phyloP scores from a whole-genome alignment of 2,888 invertebrate species.

The Melangyna quadrimaculata region DNA sequence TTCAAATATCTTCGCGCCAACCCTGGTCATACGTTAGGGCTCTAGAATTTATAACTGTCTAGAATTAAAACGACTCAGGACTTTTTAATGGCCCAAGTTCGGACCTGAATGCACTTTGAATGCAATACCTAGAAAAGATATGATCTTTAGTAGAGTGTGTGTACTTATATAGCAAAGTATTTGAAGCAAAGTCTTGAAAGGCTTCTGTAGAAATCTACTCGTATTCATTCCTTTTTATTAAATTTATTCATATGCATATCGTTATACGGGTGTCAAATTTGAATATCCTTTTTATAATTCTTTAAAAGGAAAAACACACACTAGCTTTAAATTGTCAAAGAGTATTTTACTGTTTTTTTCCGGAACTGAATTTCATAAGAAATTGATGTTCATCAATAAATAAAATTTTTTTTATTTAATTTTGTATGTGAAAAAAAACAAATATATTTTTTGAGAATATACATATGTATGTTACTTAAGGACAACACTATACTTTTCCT shows the following conservation, averaged over 20 bases:
- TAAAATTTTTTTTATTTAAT: not conserved
- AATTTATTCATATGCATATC: not conserved
- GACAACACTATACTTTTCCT: not conserved
- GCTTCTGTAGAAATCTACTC: too few species aligned
- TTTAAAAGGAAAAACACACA: not conserved
- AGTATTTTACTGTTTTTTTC: not conserved
- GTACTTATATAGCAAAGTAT: too few species aligned
- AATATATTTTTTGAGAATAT: not conserved
- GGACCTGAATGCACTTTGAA: too few species aligned
- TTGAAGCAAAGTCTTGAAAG: too few species aligned
- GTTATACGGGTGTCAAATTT: not conserved
- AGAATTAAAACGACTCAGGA: too few species aligned
- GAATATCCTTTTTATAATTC: not conserved
- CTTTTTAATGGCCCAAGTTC: too few species aligned
- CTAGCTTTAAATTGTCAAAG: not conserved
- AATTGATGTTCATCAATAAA: not conserved
- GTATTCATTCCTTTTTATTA: not conserved
- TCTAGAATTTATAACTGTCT: too few species aligned
- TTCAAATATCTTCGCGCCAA: too few species aligned
- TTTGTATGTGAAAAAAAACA: not conserved
- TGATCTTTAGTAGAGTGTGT: too few species aligned
- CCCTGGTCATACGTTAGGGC: too few species aligned
- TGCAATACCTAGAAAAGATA: too few species aligned
- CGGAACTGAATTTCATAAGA: not conserved
- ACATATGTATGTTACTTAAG: too few species aligned